These are phyloP conservation scores for Apaloderma vittatum DNA, from an alignment of 2,113 vertebrate genomes.

Conservation along the genomic window DNA sequence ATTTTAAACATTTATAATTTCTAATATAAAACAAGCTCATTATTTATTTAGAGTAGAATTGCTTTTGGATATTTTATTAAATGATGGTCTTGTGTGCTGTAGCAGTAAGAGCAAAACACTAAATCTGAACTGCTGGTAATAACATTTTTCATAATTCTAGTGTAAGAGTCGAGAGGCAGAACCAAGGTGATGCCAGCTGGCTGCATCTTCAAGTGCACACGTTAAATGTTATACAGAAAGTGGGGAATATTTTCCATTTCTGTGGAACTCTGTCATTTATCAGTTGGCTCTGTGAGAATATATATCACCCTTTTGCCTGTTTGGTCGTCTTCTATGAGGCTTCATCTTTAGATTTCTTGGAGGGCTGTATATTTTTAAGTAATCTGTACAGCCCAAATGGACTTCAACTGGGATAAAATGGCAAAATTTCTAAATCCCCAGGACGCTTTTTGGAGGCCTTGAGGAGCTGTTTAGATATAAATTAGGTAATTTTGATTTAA, in stretches of 20 bases:
- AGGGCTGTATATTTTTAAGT: neutral
- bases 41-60: neutral
- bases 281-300: neutral
- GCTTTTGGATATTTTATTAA: neutral
- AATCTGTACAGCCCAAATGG: neutral
- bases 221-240: neutral
- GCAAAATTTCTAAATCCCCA: neutral
- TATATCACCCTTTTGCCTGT: neutral
- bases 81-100: neutral
- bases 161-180: neutral
- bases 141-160: neutral
- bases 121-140: neutral
- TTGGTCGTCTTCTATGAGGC: fast-evolving
- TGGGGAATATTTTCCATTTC: constrained; percentile 5
- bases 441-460: neutral
- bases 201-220: neutral
- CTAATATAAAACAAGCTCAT: neutral
- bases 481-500: neutral
- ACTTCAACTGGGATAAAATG: neutral
- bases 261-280: neutral
- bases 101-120: neutral
- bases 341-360: neutral
- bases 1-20: neutral
- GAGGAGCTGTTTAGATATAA: neutral
- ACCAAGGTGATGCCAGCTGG: neutral